Conservation (phyloP, 2,888 invertebrate genomes). For the Drosophila infuscata region DNA sequence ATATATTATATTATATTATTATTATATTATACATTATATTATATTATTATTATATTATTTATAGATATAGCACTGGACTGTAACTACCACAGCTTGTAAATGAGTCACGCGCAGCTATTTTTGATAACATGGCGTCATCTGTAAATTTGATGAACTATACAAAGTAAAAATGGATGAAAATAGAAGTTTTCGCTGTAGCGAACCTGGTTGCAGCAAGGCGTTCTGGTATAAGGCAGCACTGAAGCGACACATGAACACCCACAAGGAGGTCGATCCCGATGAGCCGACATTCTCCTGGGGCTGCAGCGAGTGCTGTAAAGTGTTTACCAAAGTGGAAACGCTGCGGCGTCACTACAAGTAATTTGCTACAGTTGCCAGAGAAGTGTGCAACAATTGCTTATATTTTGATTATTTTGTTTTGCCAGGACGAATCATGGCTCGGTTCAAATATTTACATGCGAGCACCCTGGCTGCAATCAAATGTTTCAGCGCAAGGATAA, state of each 20-base stretch:
- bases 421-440: slow-evolving; percentile 43
- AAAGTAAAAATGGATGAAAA: slow-evolving; percentile 42
- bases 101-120: not conserved
- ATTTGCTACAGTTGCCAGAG: not conserved
- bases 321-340: slow-evolving; percentile 41
- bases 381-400: not conserved
- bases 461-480: slow-evolving; percentile 41
- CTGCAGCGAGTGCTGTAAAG: slow-evolving; percentile 42
- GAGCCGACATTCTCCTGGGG: slow-evolving; percentile 18
- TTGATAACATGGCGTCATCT: not conserved
- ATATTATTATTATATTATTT: not conserved
- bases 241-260: slow-evolving; percentile 32
- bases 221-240: slow-evolving; percentile 53
- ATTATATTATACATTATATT: too few relatives aligned
- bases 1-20: too few relatives aligned
- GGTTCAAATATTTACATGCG: slow-evolving; percentile 32
- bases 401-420: not conserved
- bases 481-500: slow-evolving; percentile 60
- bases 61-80: not conserved
- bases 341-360: slow-evolving; percentile 45
- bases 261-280: slow-evolving; percentile 30
- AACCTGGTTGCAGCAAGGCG: slow-evolving; percentile 39
- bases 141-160: not conserved
- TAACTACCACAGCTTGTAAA: not conserved
- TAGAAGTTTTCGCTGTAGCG: slow-evolving; percentile 30